Conservation (phyloP, 2,797 vertebrate genomes). For the Bradypus variegatus region DNA sequence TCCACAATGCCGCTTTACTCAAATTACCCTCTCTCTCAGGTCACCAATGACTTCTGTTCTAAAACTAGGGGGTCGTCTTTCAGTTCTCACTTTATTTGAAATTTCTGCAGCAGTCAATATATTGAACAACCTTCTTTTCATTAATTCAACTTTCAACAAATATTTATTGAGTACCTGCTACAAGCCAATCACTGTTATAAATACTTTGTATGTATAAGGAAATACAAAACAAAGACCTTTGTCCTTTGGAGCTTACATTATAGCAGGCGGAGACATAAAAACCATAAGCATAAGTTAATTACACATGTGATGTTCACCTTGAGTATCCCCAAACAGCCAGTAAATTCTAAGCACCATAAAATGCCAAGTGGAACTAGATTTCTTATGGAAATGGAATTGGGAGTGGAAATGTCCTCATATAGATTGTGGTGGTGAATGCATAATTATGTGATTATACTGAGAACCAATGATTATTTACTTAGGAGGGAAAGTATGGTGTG, state of each 20-base stretch:
- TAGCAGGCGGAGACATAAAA: not conserved
- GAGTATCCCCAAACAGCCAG: not conserved
- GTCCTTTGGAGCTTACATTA: not conserved
- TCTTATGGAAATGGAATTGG: not conserved
- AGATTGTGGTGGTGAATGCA: no score
- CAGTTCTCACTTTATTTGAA: not conserved
- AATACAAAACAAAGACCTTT: not conserved
- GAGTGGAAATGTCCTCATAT: no score
- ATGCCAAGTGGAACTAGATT: not conserved
- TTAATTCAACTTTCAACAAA: not conserved
- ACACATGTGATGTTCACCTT: not conserved
- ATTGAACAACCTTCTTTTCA: not conserved
- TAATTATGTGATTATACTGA: no score
- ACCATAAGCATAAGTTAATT: not conserved
- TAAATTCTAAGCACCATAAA: not conserved
- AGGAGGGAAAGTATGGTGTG: no score
- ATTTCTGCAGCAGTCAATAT: not conserved
- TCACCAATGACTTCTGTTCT: not conserved
- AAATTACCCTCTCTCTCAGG: not conserved
- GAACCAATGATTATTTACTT: no score
- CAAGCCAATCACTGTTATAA: not conserved
- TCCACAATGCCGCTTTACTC: not conserved
- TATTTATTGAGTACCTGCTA: not conserved
- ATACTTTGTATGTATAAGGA: not conserved
- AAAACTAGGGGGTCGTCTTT: not conserved